These are phyloP conservation scores for Gambusia yucatana DNA, from an alignment of 2,797 vertebrate species.

Conservation along the genomic window DNA sequence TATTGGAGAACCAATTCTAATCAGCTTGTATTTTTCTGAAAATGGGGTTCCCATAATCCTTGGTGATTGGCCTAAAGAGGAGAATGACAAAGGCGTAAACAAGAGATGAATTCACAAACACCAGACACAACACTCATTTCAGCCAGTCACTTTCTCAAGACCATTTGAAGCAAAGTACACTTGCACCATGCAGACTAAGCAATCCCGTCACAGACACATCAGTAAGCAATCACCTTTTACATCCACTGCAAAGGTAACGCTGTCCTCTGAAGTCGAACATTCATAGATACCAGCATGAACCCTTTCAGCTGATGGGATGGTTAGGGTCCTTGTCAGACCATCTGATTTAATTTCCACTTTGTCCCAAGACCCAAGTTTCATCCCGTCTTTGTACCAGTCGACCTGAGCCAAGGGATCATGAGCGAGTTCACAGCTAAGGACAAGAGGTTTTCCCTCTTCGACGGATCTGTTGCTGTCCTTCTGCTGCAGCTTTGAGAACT, in stretches of 20 bases:
- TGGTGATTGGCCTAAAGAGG: conserved; percentile 72
- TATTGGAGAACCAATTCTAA: conserved; percentile 75
- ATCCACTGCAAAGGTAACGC: conserved; percentile 86
- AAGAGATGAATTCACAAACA: conserved; percentile 41
- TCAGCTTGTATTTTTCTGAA: conserved; percentile 73
- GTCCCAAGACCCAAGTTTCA: conserved; percentile 74
- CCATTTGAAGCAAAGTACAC: conserved; percentile 23
- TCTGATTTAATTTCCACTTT: conserved; percentile 83
- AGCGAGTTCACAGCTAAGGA: conserved; percentile 87
- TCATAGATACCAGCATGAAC: conserved; percentile 86
- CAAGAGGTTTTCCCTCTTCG: conserved; percentile 80
- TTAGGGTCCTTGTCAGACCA: conserved; percentile 79
- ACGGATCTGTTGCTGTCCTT: conserved; percentile 68
- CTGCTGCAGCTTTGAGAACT: conserved; percentile 76
- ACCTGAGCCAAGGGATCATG: conserved; percentile 75
- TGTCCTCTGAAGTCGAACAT: conserved; percentile 80
- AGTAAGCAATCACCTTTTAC: conserved; percentile 87
- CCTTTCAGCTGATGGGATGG: conserved; percentile 77
- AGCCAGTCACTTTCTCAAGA: conserved; percentile 22
- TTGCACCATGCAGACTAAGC: conserved; percentile 21
- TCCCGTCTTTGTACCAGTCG: conserved; percentile 87
- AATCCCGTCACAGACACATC: background rate
- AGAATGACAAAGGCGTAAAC: conserved; percentile 47
- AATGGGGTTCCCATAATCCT: conserved; percentile 74
- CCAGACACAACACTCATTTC: conserved; percentile 31